Evolutionary conservation across 2,888 invertebrate genomes (phyloP).

Genomic region (Idaea biselata): DNA sequence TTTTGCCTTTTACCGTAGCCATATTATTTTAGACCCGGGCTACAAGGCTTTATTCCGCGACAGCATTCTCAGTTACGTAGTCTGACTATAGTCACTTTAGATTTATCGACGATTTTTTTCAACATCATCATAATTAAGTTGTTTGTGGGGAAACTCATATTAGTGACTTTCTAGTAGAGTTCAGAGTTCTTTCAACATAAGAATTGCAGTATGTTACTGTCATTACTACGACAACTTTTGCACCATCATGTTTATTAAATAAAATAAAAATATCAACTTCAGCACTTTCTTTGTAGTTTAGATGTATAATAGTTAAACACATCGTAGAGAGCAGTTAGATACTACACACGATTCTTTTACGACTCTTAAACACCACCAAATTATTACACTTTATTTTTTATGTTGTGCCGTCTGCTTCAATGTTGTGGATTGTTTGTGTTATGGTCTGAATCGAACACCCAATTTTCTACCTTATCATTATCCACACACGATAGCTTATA

Average conservation of each 20-base stretch:
- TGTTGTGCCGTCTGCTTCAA: constrained; percentile 24
- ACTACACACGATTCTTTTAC: constrained; percentile 17
- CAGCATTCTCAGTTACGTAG: no score
- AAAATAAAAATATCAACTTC: constrained; percentile 19
- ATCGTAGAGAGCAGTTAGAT: constrained; percentile 12
- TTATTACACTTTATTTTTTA: constrained; percentile 18
- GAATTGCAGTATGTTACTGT: constrained; percentile 12
- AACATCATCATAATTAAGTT: constrained; percentile 5
- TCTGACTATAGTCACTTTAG: no score
- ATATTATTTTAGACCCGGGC: no score
- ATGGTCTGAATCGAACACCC: neutral
- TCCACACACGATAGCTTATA: constrained; percentile 3
- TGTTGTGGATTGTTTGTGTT: constrained; percentile 19
- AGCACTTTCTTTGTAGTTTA: constrained; percentile 31
- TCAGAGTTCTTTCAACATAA: constrained; percentile 8
- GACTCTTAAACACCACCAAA: constrained; percentile 20
- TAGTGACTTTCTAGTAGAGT: constrained; percentile 7
- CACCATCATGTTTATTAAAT: constrained; percentile 36
- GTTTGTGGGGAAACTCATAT: neutral
- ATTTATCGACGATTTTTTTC: no score
- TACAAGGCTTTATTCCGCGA: no score
- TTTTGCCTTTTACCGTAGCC: no score
- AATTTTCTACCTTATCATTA: constrained; percentile 1
- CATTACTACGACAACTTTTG: constrained; percentile 37
- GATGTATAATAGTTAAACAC: no score